These are phyloP conservation scores for Meloe dianella DNA, from an alignment of 2,888 invertebrate genomes.

Conservation along the genomic window DNA sequence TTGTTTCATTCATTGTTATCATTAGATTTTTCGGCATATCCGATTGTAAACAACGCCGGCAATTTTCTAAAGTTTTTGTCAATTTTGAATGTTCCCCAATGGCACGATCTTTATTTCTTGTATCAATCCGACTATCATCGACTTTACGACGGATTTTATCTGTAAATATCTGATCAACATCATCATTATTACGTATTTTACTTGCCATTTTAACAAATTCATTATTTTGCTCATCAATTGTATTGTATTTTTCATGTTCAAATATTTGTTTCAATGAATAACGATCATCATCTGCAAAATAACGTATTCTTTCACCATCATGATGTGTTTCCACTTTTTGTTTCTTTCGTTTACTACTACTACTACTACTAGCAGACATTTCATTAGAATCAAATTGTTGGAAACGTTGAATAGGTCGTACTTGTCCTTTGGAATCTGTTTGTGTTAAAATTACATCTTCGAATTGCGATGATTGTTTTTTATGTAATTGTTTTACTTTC, in stretches of 20 bases:
- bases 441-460: conserved; percentile 71
- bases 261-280: conserved; percentile 86
- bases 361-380: conserved; percentile 55
- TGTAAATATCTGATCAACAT: conserved; percentile 85
- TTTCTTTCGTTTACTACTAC: conserved; percentile 60
- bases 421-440: conserved; percentile 71
- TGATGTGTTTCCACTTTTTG: conserved; percentile 74
- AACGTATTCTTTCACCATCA: conserved; percentile 76
- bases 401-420: conserved; percentile 65
- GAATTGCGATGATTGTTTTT: conserved; percentile 47
- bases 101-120: conserved; percentile 69
- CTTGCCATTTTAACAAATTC: conserved; percentile 78
- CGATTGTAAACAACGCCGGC: conserved; percentile 84
- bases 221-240: conserved; percentile 79
- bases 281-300: conserved; percentile 90
- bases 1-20: conserved; percentile 78
- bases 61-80: conserved; percentile 76
- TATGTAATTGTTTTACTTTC: conserved; percentile 46
- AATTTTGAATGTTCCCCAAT: conserved; percentile 76
- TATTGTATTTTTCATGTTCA: conserved; percentile 79
- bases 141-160: conserved; percentile 75
- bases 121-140: conserved; percentile 67
- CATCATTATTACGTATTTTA: conserved; percentile 71
- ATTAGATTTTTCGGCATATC: conserved; percentile 84
- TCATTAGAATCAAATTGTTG: conserved; percentile 56